phyloP scores from a whole-genome alignment of 37 sponge, comb jelly and placozoan species.

The Spongilla lacustris region DNA sequence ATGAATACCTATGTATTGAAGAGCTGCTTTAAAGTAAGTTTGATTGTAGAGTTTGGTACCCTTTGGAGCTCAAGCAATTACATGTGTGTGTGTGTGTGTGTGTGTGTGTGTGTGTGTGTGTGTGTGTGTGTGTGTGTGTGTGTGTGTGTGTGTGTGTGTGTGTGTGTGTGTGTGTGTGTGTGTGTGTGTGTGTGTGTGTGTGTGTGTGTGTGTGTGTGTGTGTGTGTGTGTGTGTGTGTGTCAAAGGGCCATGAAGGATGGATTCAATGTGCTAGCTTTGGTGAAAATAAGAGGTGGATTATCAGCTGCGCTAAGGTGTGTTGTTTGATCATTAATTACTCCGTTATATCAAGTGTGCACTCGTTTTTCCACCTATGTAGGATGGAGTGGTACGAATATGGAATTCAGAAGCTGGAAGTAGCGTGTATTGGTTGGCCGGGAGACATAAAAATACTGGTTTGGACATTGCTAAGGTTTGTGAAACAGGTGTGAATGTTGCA shows the following conservation, averaged over 20 bases:
- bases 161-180: slow-evolving; percentile 9
- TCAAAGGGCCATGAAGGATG: slow-evolving; percentile 73
- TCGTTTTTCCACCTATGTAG: slow-evolving; percentile 10
- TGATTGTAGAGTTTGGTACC: not conserved
- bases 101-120: not conserved
- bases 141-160: not conserved
- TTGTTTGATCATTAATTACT: too few species aligned
- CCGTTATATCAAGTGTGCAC: too few species aligned
- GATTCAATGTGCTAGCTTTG: slow-evolving; percentile 61
- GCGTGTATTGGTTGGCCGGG: not conserved
- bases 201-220: slow-evolving; percentile 22
- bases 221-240: slow-evolving; percentile 22
- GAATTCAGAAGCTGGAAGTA: slow-evolving; percentile 51
- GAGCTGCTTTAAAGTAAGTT: slow-evolving; percentile 26
- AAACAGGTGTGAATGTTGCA: not conserved
- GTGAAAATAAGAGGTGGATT: slow-evolving; percentile 33
- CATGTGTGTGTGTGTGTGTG: not conserved
- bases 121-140: slow-evolving; percentile 8
- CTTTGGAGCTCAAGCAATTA: not conserved
- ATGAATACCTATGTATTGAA: slow-evolving; percentile 25
- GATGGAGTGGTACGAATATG: slow-evolving; percentile 54
- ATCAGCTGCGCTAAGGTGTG: slow-evolving; percentile 59
- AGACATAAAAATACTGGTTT: slow-evolving; percentile 6
- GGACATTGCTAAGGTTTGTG: slow-evolving; percentile 15
- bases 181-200: slow-evolving; percentile 7